phyloP scores from a whole-genome alignment of 2,797 vertebrate genomes.

The Anabas testudineus region DNA sequence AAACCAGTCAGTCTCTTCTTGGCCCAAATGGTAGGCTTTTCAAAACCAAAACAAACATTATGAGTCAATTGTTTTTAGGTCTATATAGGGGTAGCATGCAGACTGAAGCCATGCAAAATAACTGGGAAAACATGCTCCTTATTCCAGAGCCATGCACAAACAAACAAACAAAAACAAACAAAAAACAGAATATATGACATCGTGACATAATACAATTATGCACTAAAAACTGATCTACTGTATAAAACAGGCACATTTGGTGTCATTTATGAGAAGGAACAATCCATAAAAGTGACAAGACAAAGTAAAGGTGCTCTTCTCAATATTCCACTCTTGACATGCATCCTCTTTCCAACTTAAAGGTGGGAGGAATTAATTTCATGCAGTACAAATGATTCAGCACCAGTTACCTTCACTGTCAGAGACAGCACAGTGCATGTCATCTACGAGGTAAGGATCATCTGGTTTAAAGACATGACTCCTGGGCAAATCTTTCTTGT shows the following conservation, averaged over 20 bases:
- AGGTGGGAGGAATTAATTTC: conserved; percentile 46
- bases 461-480: conserved; percentile 97
- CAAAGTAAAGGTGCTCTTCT: conserved; percentile 56
- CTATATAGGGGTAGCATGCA: conserved; percentile 66
- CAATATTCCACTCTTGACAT: conserved; percentile 74
- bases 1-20: conserved; percentile 99
- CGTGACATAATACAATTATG: conserved; percentile 56
- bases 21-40: conserved; percentile 99
- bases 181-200: conserved; percentile 63
- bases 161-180: conserved; percentile 19
- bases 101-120: conserved; percentile 89
- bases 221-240: conserved; percentile 67
- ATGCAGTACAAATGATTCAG: conserved; percentile 83
- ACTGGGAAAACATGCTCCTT: conserved; percentile 45
- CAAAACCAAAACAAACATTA: conserved; percentile 90
- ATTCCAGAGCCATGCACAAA: conserved; percentile 71
- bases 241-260: conserved; percentile 83
- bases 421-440: conserved; percentile 98
- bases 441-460: conserved; percentile 96
- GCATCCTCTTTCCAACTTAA: conserved; percentile 72
- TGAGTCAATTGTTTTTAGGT: conserved; percentile 80
- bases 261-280: conserved; percentile 77
- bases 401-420: conserved; percentile 99
- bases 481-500: conserved; percentile 95
- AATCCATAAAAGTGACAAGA: conserved; percentile 56